Base-by-base conservation (phyloP, 2,888 invertebrate genomes). In the Polyploca ridens region DNA sequence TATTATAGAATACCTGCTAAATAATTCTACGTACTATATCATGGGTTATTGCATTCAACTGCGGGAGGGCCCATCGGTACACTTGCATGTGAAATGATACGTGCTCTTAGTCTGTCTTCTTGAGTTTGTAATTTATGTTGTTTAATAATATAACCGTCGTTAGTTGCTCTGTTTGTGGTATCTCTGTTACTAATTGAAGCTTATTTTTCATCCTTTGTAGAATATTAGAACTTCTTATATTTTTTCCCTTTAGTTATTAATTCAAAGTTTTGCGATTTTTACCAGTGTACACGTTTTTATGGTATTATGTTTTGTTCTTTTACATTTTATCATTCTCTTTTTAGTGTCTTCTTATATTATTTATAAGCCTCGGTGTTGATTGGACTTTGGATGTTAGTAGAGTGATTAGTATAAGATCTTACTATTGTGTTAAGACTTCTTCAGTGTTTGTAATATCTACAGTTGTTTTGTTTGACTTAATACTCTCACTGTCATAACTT, bases 121-220 rank as follows among this genome's bases (percentile, higher is more conserved):
- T 63, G 46, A 58, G 46, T 54, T 54, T n/a, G 54, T 19, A 54
- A 54, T 54, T 54, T 19, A 54, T 54, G 16, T 54, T 54, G 19
- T 54, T 19, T 16, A 10, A 54, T 54, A 54, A 54, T 41, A 41
- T 13, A 54, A 54, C 10, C 54, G 16, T 46, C 46, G n/a, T 13
- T 11, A 33, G 57, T 41, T 59, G 41, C 41, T 41, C 58, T 63
- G 63, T 60, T 64, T 63, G 46, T 63, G 63, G 61, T 38, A 49
- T 44, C 41, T 27, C 38, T 62, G n/a, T 65, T 63, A 61, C 62
- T 58, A 58, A 38, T 62, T 64, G 64, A 66, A 60, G 58, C 62
- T 60, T 62, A 58, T 49, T 33, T 46, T 64, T 62, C 49, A n/a
- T 66, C 58, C 46, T n/a, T n/a, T 46, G 44, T n/a, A 7, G 6